Evolutionary conservation across 1,140 invertebrate genomes (phyloP).

Genomic region (Polyergus mexicanus): DNA sequence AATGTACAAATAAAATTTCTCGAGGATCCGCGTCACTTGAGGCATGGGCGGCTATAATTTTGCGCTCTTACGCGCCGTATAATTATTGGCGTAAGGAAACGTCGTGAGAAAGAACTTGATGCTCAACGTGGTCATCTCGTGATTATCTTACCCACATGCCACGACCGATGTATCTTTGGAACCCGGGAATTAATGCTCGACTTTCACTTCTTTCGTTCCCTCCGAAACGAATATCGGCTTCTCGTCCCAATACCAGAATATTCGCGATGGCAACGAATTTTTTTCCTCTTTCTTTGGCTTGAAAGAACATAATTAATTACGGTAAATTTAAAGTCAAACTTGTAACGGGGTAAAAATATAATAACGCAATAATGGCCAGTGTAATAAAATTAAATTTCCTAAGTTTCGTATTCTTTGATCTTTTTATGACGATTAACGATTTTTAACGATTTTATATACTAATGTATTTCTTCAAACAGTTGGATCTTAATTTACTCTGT

Average conservation of each 20-base stretch:
- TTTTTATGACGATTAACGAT: background rate
- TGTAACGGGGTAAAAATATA: background rate
- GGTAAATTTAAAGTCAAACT: background rate
- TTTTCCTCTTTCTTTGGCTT: background rate
- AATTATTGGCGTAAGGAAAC: slow-evolving; percentile 57
- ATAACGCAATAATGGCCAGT: background rate
- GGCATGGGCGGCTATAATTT: slow-evolving; percentile 53
- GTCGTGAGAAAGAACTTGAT: slow-evolving; percentile 69
- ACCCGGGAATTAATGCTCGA: slow-evolving; percentile 68
- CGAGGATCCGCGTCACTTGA: slow-evolving; percentile 48
- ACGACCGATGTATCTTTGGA: slow-evolving; percentile 14
- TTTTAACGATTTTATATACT: background rate
- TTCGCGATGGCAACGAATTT: background rate
- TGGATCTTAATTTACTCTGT: background rate
- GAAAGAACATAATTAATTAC: background rate
- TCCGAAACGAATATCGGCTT: slow-evolving; percentile 10
- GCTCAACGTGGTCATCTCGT: slow-evolving; percentile 71
- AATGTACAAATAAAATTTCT: slow-evolving; percentile 52
- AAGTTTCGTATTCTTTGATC: background rate
- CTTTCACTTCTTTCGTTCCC: slow-evolving; percentile 71
- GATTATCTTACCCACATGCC: slow-evolving; percentile 61
- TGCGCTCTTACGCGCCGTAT: slow-evolving; percentile 36
- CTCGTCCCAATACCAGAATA: background rate
- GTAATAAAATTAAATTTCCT: background rate
- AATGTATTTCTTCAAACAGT: slow-evolving; percentile 31